phyloP scores from a whole-genome alignment of 2,113 vertebrate species.

The Malaclemys terrapin region DNA sequence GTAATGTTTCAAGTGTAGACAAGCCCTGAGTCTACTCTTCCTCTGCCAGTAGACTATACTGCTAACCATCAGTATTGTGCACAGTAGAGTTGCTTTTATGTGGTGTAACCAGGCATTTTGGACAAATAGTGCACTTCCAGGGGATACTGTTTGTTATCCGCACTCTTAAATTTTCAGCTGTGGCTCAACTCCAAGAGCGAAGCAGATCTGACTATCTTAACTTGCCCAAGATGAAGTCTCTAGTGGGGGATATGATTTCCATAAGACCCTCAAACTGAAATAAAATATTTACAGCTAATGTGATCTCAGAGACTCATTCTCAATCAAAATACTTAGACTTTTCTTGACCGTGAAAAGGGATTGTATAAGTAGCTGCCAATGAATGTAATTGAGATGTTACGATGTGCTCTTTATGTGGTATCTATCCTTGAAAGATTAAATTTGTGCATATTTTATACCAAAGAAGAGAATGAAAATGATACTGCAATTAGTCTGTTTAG shows the following conservation, averaged over 20 bases:
- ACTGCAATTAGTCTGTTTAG: background rate
- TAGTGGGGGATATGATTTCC: background rate
- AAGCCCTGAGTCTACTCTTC: background rate
- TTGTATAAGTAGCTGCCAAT: background rate
- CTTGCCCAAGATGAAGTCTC: background rate
- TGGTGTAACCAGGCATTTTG: fast-evolving
- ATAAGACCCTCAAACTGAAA: background rate
- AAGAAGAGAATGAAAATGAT: background rate
- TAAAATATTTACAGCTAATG: background rate
- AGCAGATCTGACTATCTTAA: background rate
- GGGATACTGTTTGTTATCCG: background rate
- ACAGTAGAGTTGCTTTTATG: background rate
- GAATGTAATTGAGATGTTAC: background rate
- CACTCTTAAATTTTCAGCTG: background rate
- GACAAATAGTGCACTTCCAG: background rate
- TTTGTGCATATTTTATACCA: background rate
- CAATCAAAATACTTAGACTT: background rate
- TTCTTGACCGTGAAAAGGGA: fast-evolving
- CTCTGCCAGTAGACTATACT: background rate
- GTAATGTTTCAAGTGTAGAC: background rate
- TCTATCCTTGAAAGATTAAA: background rate
- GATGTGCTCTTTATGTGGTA: constrained; percentile 9
- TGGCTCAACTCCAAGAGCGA: background rate
- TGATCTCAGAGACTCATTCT: background rate
- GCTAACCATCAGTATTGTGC: background rate